Evolutionary conservation across 2,888 invertebrate species (phyloP), one percentile per base, ranked within the genome.

Genomic region (Pecten maximus): DNA sequence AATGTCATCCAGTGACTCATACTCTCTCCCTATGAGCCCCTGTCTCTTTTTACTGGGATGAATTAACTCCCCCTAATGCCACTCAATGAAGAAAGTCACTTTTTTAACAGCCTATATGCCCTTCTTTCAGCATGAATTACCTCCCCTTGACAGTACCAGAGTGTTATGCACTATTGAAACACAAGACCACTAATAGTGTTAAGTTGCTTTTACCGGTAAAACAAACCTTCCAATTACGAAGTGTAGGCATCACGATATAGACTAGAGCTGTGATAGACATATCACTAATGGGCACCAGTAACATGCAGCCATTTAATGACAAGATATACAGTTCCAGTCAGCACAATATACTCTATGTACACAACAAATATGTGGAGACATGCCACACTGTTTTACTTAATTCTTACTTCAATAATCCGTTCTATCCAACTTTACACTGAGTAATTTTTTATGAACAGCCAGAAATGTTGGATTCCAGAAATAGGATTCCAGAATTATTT

Each of bases 201-300:
- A 74, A 74, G 35, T 74, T 74, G 74, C 74, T 74, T 74, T 74
- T 35, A 74, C 74, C 74, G 35, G 74, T 74, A 74, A 74, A 74
- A 74, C 74, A 74, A 74, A 74, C 74, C 35, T 28, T 23, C 74
- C 28, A 74, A 74, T 74, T 74, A 74, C 35, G 35, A 35, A 35
- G 12, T 6, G 6, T 12, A 74, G 35, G 74, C 35, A 74, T 28
- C 74, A 74, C 28, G 74, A 35, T 35, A 74, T 12, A 74, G 74
- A 35, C 74, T 35, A n/a, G 35, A 54, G n/a, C n/a, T 6, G 54
- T 54, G 74, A 74, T 74, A 74, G 74, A 74, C 74, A 74, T 28
- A 28, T 10, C 60, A 6, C 74, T 74, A 74, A 74, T 74, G 74
- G 74, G 8, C 12, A 35, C 28, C 74, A 74, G 28, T 74, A 74